These are phyloP conservation scores for Chlorops oryzae DNA, from an alignment of 1,140 invertebrate genomes.

Conservation along the genomic window DNA sequence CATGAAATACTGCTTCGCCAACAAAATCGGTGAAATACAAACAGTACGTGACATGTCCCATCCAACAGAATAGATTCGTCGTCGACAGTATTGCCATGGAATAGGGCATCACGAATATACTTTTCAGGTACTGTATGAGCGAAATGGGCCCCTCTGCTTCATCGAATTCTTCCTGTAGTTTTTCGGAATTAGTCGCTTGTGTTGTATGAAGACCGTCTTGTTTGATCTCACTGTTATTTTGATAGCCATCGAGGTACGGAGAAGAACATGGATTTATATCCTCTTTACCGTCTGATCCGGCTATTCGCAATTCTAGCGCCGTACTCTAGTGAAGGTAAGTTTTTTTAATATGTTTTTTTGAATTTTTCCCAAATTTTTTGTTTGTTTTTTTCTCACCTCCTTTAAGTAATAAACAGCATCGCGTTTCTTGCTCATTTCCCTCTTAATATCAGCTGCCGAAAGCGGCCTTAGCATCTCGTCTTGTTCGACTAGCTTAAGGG, in stretches of 20 bases:
- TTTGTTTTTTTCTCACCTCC: conserved; percentile 25
- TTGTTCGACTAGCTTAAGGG: conserved; percentile 52
- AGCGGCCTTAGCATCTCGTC: conserved; percentile 39
- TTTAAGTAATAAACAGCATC: conserved; percentile 38
- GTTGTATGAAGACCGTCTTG: neutral
- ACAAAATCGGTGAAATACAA: conserved; percentile 86
- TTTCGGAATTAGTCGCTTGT: too few species aligned
- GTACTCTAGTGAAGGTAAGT: too few species aligned
- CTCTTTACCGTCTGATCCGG: conserved; percentile 17
- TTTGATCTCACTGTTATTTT: conserved; percentile 23
- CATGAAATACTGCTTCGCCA: conserved; percentile 71
- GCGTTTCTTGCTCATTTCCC: conserved; percentile 43
- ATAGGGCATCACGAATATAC: conserved; percentile 70
- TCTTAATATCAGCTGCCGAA: conserved; percentile 45
- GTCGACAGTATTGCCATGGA: conserved; percentile 69
- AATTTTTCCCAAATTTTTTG: too few species aligned
- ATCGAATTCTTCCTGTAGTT: conserved; percentile 17
- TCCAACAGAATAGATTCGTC: conserved; percentile 82
- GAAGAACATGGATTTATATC: too few species aligned
- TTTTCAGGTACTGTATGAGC: conserved; percentile 61
- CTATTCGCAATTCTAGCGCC: conserved; percentile 25
- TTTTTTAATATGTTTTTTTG: too few species aligned
- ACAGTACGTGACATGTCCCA: conserved; percentile 80
- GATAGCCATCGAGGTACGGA: conserved; percentile 23
- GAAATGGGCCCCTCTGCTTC: conserved; percentile 40